A percentile compares a stretch with the other conserved stretches of the same genome.
Evolutionary conservation across 2,888 invertebrate genomes (phyloP).

Genomic region (Prionchulus punctatus): DNA sequence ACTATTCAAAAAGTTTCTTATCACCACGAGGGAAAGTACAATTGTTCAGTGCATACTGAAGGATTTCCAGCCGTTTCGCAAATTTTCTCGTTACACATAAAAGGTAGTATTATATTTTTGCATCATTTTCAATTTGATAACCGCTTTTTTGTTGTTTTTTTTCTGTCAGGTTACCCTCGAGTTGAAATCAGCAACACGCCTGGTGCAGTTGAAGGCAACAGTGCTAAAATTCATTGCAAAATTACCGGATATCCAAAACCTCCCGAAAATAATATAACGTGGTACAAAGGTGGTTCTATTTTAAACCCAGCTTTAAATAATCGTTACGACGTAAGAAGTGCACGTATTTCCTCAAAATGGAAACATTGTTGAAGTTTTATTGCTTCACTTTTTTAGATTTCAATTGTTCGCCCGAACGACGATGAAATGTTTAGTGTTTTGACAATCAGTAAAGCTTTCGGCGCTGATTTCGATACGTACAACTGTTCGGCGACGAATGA

Average conservation of each 20-base stretch:
- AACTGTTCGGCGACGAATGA: slow-evolving; percentile 30
- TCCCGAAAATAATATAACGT: background rate
- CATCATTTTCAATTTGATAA: slow-evolving; percentile 2
- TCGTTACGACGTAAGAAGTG: too few relatives aligned
- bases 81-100: too few relatives aligned
- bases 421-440: slow-evolving; percentile 14
- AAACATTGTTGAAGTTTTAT: too few relatives aligned
- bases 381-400: background rate
- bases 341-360: too few relatives aligned
- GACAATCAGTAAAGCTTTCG: slow-evolving; percentile 20
- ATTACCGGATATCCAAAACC: slow-evolving; percentile 4
- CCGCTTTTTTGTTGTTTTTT: background rate
- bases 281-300: background rate
- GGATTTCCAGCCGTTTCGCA: too few relatives aligned
- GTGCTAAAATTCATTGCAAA: background rate
- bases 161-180: background rate
- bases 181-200: background rate
- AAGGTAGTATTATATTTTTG: background rate
- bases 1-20: too few relatives aligned
- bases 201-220: background rate
- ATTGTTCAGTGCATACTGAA: too few relatives aligned
- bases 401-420: background rate
- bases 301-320: background rate
- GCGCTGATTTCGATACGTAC: slow-evolving; percentile 26
- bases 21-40: too few relatives aligned